A percentile compares a stretch with the other conserved stretches of the same genome.
Conservation (phyloP, 2,888 invertebrate genomes). For the Sminthurides aquaticus region DNA sequence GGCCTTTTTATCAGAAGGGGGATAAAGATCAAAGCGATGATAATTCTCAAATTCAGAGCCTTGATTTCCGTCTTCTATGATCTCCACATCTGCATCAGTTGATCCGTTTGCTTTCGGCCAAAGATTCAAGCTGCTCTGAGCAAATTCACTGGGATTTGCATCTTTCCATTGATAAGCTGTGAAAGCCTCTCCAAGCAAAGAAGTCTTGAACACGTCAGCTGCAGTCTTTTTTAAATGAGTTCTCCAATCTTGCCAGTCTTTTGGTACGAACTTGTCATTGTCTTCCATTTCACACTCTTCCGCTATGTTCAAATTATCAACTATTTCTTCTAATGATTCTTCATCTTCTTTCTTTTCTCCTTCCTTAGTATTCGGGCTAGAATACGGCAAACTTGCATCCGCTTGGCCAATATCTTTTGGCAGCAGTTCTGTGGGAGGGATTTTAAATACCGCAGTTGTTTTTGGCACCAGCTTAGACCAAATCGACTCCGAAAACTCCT, state of each 20-base stretch:
- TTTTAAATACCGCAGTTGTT: slow-evolving; percentile 19
- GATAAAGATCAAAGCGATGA: slow-evolving; percentile 8
- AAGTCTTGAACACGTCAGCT: slow-evolving; percentile 29
- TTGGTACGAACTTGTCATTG: not conserved
- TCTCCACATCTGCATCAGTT: not conserved
- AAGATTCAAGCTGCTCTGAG: not conserved
- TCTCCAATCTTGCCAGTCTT: slow-evolving; percentile 37
- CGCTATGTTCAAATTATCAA: slow-evolving; percentile 13
- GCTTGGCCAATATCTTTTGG: slow-evolving; percentile 24
- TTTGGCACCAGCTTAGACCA: slow-evolving; percentile 34
- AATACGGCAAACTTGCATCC: slow-evolving; percentile 23
- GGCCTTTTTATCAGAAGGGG: slow-evolving; percentile 9
- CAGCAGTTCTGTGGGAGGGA: slow-evolving; percentile 31
- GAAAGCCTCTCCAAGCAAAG: slow-evolving; percentile 25
- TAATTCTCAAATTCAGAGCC: not conserved
- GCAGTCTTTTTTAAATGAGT: slow-evolving; percentile 26
- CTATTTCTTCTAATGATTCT: slow-evolving; percentile 19
- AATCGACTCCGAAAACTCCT: slow-evolving; percentile 17
- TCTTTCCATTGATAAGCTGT: not conserved
- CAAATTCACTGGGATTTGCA: slow-evolving; percentile 3
- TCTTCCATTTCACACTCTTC: not conserved
- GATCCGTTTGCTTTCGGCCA: not conserved
- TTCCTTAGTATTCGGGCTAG: slow-evolving; percentile 8
- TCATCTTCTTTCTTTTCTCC: slow-evolving; percentile 15
- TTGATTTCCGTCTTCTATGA: not conserved